Conservation (phyloP, 2,113 vertebrate species). For the Rhinichthys klamathensis region DNA sequence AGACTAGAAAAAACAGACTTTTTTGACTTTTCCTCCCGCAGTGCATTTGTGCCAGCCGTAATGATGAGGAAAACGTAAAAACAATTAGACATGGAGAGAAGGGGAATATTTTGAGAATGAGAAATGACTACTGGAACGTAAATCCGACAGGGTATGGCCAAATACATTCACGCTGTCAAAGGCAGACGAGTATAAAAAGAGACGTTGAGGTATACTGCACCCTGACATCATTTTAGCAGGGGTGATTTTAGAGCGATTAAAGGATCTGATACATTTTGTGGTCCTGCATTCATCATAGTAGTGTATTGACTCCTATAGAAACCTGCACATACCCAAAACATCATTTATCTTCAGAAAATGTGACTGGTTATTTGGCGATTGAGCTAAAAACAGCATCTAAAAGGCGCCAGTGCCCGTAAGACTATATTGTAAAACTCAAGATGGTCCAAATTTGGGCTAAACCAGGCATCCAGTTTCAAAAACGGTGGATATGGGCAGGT, state of each 20-base stretch:
- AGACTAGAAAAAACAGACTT: conserved; percentile 44
- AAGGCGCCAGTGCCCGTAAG: not conserved
- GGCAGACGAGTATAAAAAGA: not conserved
- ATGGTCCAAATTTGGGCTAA: conserved; percentile 63
- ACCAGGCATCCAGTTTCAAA: conserved; percentile 68
- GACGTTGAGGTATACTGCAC: not conserved
- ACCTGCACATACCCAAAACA: conserved; percentile 7
- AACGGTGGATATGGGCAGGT: conserved; percentile 67
- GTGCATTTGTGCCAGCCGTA: not conserved
- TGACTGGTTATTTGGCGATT: not conserved
- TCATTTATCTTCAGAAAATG: not conserved
- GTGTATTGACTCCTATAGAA: not conserved
- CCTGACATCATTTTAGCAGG: not conserved
- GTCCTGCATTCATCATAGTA: not conserved
- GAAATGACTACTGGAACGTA: conserved; percentile 10
- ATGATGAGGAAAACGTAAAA: conserved; percentile 43
- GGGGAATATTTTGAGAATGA: conserved; percentile 34
- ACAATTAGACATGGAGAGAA: conserved; percentile 34
- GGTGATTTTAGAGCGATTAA: conserved; percentile 16
- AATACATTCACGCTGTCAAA: conserved; percentile 23
- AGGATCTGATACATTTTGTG: not conserved
- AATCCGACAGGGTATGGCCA: conserved; percentile 17
- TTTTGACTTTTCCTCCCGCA: conserved; percentile 46
- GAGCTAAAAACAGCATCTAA: not conserved
- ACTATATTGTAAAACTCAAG: conserved; percentile 27